Evolutionary conservation across 2,797 vertebrate genomes (phyloP).

Genomic region (Pantherophis vulpinus): DNA sequence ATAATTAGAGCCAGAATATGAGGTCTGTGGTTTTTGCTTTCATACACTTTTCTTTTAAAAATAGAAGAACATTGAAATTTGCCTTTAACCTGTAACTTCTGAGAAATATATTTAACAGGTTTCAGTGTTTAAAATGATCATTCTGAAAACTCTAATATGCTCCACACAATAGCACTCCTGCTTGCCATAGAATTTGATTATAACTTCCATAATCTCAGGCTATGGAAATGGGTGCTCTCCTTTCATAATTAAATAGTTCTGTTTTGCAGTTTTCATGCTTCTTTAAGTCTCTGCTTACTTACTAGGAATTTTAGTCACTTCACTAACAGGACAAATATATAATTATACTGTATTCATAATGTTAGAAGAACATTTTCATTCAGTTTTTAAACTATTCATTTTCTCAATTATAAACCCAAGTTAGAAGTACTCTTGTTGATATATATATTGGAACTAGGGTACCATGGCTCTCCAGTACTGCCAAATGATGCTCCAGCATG

Average conservation of each 20-base stretch:
- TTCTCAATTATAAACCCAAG: background rate
- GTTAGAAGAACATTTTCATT: background rate
- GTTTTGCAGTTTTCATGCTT: background rate
- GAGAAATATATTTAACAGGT: slow-evolving; percentile 25
- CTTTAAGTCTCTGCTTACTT: background rate
- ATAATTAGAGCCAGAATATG: slow-evolving; percentile 52
- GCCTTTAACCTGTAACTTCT: slow-evolving; percentile 15
- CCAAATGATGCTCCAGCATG: background rate
- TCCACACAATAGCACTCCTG: background rate
- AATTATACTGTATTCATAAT: background rate
- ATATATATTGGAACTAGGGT: background rate
- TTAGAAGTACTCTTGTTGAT: background rate
- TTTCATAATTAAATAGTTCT: background rate
- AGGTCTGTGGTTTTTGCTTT: slow-evolving; percentile 38
- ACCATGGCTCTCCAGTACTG: background rate
- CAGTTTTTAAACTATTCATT: background rate
- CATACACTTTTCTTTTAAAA: slow-evolving; percentile 29
- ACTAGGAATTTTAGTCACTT: background rate
- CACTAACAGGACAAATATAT: background rate
- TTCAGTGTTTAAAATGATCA: slow-evolving; percentile 26
- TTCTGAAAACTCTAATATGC: background rate
- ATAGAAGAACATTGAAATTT: slow-evolving; percentile 20
- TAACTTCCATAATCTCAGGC: background rate
- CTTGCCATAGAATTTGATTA: background rate
- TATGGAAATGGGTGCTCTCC: background rate